phyloP scores from a whole-genome alignment of 2,797 vertebrate species.

The Acomys russatus region DNA sequence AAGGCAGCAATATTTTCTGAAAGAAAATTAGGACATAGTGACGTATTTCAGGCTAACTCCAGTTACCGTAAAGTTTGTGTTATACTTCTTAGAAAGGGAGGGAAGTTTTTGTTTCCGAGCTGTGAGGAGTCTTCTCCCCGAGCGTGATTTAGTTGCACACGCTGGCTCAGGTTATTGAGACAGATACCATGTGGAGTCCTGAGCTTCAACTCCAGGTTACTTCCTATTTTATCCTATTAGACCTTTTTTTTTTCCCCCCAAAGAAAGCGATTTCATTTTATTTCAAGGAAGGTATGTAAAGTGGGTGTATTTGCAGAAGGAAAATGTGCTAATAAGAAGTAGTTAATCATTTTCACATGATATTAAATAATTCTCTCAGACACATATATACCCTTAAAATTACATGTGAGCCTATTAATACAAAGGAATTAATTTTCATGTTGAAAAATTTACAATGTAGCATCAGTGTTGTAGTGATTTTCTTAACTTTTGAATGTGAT shows the following conservation, averaged over 20 bases:
- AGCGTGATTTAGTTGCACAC: fast-evolving
- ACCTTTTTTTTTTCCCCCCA: not conserved
- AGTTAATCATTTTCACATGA: conserved; percentile 69
- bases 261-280: conserved; percentile 37
- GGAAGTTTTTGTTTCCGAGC: too few relatives aligned
- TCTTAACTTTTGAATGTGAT: conserved; percentile 31
- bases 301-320: conserved; percentile 58
- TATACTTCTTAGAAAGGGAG: not conserved
- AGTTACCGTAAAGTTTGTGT: not conserved
- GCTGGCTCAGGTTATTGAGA: not conserved
- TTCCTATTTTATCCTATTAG: conserved; percentile 22
- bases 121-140: not conserved
- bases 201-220: not conserved
- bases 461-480: conserved; percentile 16
- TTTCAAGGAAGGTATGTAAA: conserved; percentile 65
- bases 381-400: conserved; percentile 59
- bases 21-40: not conserved
- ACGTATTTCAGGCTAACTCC: conserved; percentile 10
- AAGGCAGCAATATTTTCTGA: not conserved
- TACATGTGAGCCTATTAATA: not conserved
- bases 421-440: conserved; percentile 73
- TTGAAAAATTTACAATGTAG: conserved; percentile 56
- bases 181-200: not conserved
- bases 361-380: conserved; percentile 61
- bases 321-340: conserved; percentile 62